Conservation (phyloP, 2,797 vertebrate genomes). For the Chloroceryle inda region DNA sequence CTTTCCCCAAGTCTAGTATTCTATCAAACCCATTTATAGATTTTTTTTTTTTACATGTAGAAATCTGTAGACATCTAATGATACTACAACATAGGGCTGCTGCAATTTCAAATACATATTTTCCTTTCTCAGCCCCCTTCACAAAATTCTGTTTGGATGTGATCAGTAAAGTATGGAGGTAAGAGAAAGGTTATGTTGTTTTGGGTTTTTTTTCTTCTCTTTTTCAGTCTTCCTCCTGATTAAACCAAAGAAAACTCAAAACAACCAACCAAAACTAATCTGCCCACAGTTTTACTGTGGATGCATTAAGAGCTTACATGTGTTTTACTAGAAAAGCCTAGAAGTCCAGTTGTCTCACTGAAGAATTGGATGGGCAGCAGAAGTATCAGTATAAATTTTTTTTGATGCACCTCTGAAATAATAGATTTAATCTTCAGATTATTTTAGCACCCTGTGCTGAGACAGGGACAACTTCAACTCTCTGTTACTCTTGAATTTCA, state of each 20-base stretch:
- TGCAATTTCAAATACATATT: neutral
- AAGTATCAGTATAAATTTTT: neutral
- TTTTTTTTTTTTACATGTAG: neutral
- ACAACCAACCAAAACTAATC: neutral
- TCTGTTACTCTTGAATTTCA: constrained; percentile 13
- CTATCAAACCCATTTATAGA: neutral
- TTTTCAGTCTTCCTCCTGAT: neutral
- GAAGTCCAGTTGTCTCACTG: neutral
- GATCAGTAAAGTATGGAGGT: neutral
- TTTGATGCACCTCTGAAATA: neutral
- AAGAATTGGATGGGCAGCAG: neutral
- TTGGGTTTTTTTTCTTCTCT: neutral
- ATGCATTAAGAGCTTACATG: neutral
- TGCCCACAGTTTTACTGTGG: neutral
- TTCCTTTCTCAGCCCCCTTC: neutral
- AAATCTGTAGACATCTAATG: neutral
- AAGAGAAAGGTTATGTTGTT: neutral
- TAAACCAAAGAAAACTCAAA: neutral
- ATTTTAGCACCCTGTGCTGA: neutral
- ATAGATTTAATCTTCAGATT: constrained; percentile 21
- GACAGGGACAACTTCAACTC: neutral
- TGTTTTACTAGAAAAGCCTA: neutral
- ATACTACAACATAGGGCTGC: neutral
- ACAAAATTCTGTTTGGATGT: neutral
- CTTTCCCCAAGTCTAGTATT: neutral